Conservation (phyloP, 92 coral and sea anemone species). For the Epizoanthus stellaris region DNA sequence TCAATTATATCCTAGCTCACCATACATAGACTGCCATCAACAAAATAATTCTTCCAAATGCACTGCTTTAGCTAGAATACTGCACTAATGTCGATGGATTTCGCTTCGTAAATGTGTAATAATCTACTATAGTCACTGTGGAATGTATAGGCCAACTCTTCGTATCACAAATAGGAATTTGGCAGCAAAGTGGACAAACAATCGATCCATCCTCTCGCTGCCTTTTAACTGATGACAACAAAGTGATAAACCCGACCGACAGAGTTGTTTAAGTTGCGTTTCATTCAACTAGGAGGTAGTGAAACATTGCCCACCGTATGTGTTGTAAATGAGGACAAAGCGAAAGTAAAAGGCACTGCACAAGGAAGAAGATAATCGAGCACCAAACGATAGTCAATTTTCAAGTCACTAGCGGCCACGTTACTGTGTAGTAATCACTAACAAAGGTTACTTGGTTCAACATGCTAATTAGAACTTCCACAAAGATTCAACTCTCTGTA, state of each 20-base stretch:
- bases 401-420: neutral
- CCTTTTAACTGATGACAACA: constrained; percentile 6
- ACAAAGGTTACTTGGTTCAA: neutral
- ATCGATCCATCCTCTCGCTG: neutral
- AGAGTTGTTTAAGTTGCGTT: neutral
- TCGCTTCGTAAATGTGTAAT: neutral
- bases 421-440: neutral
- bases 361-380: neutral
- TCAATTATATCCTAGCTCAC: constrained; percentile 1
- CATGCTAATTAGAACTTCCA: too few relatives aligned
- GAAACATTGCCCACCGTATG: neutral
- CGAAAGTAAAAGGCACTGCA: neutral
- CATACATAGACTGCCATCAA: neutral
- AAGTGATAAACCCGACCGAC: neutral
- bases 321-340: neutral
- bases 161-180: neutral
- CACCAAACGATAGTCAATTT: neutral
- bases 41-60: neutral
- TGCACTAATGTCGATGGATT: constrained; percentile 7
- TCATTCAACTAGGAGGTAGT: neutral
- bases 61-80: neutral
- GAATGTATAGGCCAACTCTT: neutral
- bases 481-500: neutral
- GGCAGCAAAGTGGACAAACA: neutral
- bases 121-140: neutral